These are phyloP conservation scores for Drosophila tanythrix DNA, from an alignment of 2,888 invertebrate species.

Conservation along the genomic window DNA sequence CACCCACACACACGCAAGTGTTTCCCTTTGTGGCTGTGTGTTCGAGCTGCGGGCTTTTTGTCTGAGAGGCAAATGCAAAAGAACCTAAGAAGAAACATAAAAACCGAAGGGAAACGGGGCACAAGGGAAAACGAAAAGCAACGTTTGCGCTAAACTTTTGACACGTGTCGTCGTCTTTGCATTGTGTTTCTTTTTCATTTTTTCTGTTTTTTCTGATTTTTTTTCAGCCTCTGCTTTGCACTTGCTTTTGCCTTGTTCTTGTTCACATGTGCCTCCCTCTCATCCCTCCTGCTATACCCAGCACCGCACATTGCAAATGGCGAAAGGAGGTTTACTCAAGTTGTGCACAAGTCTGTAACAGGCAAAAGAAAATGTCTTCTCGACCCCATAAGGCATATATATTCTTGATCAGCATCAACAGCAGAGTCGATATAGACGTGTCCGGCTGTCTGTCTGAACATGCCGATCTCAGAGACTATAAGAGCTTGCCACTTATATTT, in stretches of 20 bases:
- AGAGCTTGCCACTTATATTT: background rate
- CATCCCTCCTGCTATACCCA: fast-evolving
- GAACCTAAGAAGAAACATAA: slow-evolving; percentile 1
- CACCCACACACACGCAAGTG: slow-evolving; percentile 10
- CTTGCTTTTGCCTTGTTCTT: background rate
- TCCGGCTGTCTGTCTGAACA: background rate
- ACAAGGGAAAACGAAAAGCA: slow-evolving; percentile 18
- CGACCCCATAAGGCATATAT: background rate
- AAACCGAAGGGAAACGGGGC: too few species aligned
- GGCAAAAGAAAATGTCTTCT: background rate
- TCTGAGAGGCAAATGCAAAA: slow-evolving; percentile 40
- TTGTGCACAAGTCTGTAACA: background rate
- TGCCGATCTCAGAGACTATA: background rate
- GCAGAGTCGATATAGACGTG: background rate
- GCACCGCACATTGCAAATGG: background rate
- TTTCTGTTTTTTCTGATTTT: too few species aligned
- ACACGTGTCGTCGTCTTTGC: slow-evolving; percentile 53
- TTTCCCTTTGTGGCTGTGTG: slow-evolving; percentile 9
- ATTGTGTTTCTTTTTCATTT: slow-evolving; percentile 11
- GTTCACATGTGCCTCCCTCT: background rate
- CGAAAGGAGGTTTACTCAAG: background rate
- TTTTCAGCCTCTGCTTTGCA: background rate
- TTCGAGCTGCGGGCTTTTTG: slow-evolving; percentile 20
- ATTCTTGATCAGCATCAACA: background rate
- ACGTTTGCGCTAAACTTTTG: slow-evolving; percentile 60